Evolutionary conservation across 2,113 vertebrate species (phyloP).

Genomic region (Henicopernis longicauda): DNA sequence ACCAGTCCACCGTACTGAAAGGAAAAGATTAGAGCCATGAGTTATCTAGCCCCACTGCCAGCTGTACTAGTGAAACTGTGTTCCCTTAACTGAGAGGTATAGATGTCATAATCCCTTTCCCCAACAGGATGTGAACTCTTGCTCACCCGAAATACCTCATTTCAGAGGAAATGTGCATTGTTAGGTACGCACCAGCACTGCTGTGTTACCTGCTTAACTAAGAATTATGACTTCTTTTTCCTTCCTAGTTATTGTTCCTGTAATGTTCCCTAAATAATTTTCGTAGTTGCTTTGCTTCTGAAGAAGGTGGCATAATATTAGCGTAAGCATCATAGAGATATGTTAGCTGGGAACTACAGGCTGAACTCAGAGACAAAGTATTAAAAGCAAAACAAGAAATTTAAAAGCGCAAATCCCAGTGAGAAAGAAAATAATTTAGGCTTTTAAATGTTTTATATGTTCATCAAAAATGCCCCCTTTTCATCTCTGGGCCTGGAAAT

Average conservation of each 20-base stretch:
- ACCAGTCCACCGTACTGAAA: not conserved
- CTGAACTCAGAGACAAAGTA: not conserved
- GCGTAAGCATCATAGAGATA: not conserved
- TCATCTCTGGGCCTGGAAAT: not conserved
- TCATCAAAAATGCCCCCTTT: not conserved
- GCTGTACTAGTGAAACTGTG: not conserved
- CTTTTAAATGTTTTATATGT: not conserved
- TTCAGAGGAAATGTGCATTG: not conserved
- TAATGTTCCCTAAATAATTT: not conserved
- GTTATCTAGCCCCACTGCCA: not conserved
- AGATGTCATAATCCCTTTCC: not conserved
- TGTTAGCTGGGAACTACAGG: not conserved
- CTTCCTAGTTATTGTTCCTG: not conserved
- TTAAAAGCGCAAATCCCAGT: not conserved
- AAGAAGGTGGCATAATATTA: not conserved
- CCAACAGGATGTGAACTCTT: not conserved
- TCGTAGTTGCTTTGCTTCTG: not conserved
- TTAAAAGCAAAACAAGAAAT: not conserved
- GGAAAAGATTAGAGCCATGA: not conserved
- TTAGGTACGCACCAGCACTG: not conserved
- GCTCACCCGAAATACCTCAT: not conserved
- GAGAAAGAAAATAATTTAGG: not conserved
- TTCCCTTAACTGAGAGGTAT: not conserved
- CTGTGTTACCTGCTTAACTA: not conserved
- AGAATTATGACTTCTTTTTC: not conserved